A percentile compares a stretch with the other conserved stretches of the same genome.
Evolutionary conservation across 1,140 invertebrate species (phyloP).

Genomic region (Ips typographus): DNA sequence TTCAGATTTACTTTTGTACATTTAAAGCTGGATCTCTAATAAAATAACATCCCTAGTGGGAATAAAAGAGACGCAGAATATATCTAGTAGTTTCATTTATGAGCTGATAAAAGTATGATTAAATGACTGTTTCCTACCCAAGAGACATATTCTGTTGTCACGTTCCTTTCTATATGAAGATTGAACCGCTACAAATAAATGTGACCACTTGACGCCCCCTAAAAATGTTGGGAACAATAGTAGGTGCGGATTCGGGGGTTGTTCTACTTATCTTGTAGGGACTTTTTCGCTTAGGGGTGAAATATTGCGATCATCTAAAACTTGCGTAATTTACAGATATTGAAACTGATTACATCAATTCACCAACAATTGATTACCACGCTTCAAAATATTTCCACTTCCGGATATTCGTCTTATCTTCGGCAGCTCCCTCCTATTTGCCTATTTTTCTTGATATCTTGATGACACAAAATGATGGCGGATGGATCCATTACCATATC

Average conservation of each 20-base stretch:
- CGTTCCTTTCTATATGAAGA: conserved; percentile 47
- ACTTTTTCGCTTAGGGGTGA: conserved; percentile 7
- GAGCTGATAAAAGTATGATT: conserved; percentile 48
- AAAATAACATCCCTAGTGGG: conserved; percentile 11
- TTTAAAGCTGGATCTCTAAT: neutral
- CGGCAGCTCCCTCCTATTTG: conserved; percentile 15
- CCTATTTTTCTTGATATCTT: conserved; percentile 22
- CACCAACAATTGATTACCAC: too few relatives aligned
- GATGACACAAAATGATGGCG: conserved; percentile 23
- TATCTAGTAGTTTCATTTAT: conserved; percentile 18
- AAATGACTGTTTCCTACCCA: conserved; percentile 43
- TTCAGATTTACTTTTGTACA: too few relatives aligned
- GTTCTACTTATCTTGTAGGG: conserved; percentile 9
- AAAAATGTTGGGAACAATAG: conserved; percentile 39
- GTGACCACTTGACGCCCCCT: conserved; percentile 47
- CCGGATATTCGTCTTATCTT: neutral
- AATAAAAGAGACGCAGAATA: conserved; percentile 18
- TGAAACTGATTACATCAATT: too few relatives aligned
- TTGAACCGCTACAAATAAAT: conserved; percentile 49
- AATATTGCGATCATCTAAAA: neutral
- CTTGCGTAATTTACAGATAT: neutral
- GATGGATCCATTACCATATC: conserved; percentile 33
- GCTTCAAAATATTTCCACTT: too few relatives aligned
- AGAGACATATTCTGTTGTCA: conserved; percentile 49
- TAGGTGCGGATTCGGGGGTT: conserved; percentile 7